Evolutionary conservation across 2,888 invertebrate genomes (phyloP).

Genomic region (Dynastes hyllus): DNA sequence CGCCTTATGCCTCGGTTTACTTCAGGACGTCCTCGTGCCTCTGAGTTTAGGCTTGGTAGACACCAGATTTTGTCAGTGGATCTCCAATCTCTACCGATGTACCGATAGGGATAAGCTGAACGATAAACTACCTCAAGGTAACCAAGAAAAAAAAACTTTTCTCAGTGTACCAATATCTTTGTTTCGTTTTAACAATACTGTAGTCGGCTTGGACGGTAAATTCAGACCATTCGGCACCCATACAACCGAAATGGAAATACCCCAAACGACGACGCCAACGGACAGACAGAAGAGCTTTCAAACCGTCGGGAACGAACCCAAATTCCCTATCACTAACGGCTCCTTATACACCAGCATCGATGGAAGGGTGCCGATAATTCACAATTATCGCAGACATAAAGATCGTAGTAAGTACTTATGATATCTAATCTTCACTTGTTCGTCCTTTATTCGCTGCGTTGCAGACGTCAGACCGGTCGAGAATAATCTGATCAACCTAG

Average conservation of each 20-base stretch:
- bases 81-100: slow-evolving; percentile 73
- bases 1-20: slow-evolving; percentile 74
- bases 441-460: slow-evolving; percentile 21
- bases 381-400: slow-evolving; percentile 71
- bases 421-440: not conserved
- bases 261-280: slow-evolving; percentile 62
- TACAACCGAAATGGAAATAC: slow-evolving; percentile 67
- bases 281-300: slow-evolving; percentile 69
- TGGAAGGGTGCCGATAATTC: slow-evolving; percentile 73
- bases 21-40: slow-evolving; percentile 75
- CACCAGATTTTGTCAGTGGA: slow-evolving; percentile 74
- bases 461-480: slow-evolving; percentile 56
- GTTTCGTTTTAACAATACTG: slow-evolving; percentile 24
- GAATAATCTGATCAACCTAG: slow-evolving; percentile 62
- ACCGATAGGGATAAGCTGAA: slow-evolving; percentile 62
- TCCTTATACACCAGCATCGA: slow-evolving; percentile 73
- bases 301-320: slow-evolving; percentile 70
- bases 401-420: slow-evolving; percentile 58
- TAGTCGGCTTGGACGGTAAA: slow-evolving; percentile 76
- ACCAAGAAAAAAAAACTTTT: not conserved
- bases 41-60: slow-evolving; percentile 75
- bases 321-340: slow-evolving; percentile 77
- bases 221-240: slow-evolving; percentile 74
- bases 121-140: slow-evolving; percentile 71
- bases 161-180: no score